Evolutionary conservation across 2,113 vertebrate genomes (phyloP).

Genomic region (Chauna torquata): DNA sequence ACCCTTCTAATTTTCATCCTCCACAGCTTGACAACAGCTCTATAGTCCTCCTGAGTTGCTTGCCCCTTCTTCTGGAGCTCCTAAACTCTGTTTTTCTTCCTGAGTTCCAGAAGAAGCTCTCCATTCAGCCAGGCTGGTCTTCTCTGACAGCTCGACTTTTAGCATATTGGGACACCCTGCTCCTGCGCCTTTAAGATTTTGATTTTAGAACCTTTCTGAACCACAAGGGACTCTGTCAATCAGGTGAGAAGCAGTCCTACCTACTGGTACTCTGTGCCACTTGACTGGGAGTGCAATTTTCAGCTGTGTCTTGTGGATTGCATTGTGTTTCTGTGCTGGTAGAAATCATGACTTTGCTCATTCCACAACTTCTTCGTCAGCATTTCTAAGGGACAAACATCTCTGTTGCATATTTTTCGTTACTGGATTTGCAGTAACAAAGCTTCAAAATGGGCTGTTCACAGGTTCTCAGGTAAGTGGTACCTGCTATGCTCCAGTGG

Average conservation of each 20-base stretch:
- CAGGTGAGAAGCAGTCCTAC: background rate
- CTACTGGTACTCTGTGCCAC: background rate
- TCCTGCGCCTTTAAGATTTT: background rate
- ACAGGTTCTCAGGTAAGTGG: rapidly evolving
- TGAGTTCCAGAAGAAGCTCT: no score
- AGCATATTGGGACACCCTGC: no score
- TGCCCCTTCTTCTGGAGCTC: no score
- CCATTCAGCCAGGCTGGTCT: no score
- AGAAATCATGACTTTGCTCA: background rate
- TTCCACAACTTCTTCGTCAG: background rate
- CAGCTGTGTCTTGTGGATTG: background rate
- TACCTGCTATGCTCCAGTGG: background rate
- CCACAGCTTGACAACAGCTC: no score
- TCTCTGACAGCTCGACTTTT: no score
- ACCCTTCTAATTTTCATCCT: no score
- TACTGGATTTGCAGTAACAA: background rate
- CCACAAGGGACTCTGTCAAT: background rate
- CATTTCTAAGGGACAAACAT: background rate
- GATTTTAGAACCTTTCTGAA: background rate
- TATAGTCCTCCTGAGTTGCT: no score
- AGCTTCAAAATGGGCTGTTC: background rate
- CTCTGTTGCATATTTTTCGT: background rate
- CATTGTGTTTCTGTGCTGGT: background rate
- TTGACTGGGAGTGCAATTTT: background rate
- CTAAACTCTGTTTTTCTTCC: no score